Percentiles rank a stretch among this genome's conserved stretches.
Evolutionary conservation across 2,888 invertebrate genomes (phyloP).

Genomic region (Caenorhabditis drosophilae): DNA sequence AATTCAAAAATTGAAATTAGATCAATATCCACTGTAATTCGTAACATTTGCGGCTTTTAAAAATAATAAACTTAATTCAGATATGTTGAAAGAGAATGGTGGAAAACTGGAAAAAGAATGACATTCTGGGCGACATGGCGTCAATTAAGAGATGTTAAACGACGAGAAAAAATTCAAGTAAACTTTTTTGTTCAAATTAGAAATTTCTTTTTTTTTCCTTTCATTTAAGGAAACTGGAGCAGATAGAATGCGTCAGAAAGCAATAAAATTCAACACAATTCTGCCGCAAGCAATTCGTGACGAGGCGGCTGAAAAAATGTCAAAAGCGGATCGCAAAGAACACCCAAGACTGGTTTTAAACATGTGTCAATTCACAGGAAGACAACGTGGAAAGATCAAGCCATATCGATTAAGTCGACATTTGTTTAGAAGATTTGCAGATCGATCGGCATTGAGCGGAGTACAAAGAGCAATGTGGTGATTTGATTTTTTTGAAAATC

Average conservation of each 20-base stretch:
- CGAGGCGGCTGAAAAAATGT: constrained; percentile 69
- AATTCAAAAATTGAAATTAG: constrained; percentile 27
- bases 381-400: constrained; percentile 79
- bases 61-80: constrained; percentile 1
- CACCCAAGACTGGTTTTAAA: constrained; percentile 70
- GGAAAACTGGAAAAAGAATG: constrained; percentile 67
- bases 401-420: constrained; percentile 81
- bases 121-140: constrained; percentile 79
- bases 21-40: constrained; percentile 47
- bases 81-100: constrained; percentile 68
- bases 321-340: constrained; percentile 58
- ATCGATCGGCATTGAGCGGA: constrained; percentile 89
- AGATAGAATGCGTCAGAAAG: constrained; percentile 81
- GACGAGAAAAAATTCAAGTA: constrained; percentile 72
- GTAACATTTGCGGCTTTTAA: neutral
- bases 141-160: constrained; percentile 86
- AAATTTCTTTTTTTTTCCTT: too few species aligned
- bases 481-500: constrained; percentile 65
- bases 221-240: constrained; percentile 74
- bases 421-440: constrained; percentile 77
- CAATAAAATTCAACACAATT: constrained; percentile 83
- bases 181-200: neutral
- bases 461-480: constrained; percentile 94
- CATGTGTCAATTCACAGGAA: constrained; percentile 87
- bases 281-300: constrained; percentile 75